Conservation (phyloP, 2,888 invertebrate genomes). For the Trachelus iudaicus region DNA sequence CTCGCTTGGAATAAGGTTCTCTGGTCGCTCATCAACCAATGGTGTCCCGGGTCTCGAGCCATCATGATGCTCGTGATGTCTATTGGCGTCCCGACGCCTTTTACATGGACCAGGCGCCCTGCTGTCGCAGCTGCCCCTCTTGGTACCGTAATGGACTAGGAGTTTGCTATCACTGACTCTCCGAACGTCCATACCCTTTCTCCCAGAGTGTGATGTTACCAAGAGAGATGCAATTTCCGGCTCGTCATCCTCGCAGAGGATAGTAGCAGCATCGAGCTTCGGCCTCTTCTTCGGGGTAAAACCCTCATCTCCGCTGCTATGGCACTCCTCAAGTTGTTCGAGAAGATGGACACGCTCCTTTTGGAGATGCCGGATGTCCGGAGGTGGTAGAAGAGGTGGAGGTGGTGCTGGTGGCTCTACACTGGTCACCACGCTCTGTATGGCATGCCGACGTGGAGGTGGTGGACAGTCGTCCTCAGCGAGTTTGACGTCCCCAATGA, state of each 20-base stretch:
- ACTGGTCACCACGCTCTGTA: conserved; percentile 71
- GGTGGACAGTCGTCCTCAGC: conserved; percentile 66
- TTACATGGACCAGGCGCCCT: conserved; percentile 58
- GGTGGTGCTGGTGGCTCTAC: conserved; percentile 64
- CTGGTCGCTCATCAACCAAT: conserved; percentile 83
- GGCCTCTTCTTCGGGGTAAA: conserved; percentile 75
- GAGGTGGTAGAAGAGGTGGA: conserved; percentile 64
- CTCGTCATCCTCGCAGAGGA: conserved; percentile 60
- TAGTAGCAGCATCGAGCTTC: conserved; percentile 69
- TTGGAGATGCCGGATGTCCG: conserved; percentile 76
- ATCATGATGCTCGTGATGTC: conserved; percentile 68
- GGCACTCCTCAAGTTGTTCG: conserved; percentile 78
- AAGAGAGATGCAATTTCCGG: conserved; percentile 61
- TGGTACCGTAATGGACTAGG: conserved; percentile 51
- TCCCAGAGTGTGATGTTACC: conserved; percentile 60
- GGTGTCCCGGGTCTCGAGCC: conserved; percentile 89
- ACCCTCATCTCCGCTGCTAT: conserved; percentile 76
- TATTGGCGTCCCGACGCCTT: conserved; percentile 59
- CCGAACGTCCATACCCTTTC: conserved; percentile 61
- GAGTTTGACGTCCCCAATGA: conserved; percentile 51
- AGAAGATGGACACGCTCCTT: conserved; percentile 77
- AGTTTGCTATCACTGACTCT: conserved; percentile 62
- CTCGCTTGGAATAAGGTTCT: conserved; percentile 78
- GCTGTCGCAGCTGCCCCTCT: conserved; percentile 59
- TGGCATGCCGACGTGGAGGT: conserved; percentile 65